phyloP scores from a whole-genome alignment of 2,797 vertebrate genomes.

The Hemitrygon akajei region DNA sequence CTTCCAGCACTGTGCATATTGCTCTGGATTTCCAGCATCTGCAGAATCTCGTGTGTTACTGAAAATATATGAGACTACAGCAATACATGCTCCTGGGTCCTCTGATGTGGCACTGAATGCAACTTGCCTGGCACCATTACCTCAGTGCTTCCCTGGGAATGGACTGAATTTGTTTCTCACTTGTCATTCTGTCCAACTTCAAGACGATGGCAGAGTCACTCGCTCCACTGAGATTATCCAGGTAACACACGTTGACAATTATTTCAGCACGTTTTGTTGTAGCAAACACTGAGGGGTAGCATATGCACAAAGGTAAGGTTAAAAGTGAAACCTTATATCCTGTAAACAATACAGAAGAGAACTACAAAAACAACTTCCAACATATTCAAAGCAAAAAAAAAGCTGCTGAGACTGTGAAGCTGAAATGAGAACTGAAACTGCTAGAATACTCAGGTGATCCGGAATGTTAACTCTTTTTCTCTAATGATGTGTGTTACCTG shows the following conservation, averaged over 20 bases:
- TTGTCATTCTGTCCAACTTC: neutral
- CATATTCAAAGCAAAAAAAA: neutral
- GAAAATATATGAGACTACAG: neutral
- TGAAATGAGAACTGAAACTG: too few relatives aligned
- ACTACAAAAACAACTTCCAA: neutral
- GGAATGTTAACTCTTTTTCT: too few relatives aligned
- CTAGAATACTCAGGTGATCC: too few relatives aligned
- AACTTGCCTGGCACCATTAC: neutral
- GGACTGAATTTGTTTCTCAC: neutral
- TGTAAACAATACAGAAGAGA: neutral
- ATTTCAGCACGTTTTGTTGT: neutral
- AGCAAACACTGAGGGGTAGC: neutral
- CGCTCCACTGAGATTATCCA: neutral
- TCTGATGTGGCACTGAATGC: neutral
- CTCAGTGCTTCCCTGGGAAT: neutral
- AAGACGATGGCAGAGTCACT: slow-evolving; percentile 5
- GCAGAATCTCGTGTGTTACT: too few relatives aligned
- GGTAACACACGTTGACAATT: neutral
- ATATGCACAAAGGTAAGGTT: neutral
- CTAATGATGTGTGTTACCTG: too few relatives aligned
- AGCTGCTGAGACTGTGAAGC: too few relatives aligned
- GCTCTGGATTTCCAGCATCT: too few relatives aligned
- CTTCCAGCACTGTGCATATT: too few relatives aligned
- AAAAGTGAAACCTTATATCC: neutral
- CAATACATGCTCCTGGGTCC: neutral